Conservation (phyloP, 2,888 invertebrate genomes). For the Pseudanteris insignis region DNA sequence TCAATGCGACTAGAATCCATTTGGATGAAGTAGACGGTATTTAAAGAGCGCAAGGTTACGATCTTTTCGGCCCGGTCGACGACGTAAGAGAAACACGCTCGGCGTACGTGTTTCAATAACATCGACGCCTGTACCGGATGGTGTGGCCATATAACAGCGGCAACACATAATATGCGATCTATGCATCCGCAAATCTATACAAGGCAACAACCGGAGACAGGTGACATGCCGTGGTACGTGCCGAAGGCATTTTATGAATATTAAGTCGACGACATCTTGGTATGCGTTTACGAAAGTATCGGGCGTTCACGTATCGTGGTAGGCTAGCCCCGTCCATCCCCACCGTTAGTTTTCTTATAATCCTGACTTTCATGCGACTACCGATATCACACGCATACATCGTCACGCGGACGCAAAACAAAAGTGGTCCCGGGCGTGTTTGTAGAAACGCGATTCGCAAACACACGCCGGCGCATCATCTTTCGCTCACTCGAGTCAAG, state of each 20-base stretch:
- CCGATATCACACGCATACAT: too few species aligned
- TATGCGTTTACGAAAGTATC: conserved; percentile 47
- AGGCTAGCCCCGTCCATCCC: too few species aligned
- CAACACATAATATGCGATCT: conserved; percentile 41
- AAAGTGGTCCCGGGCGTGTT: too few species aligned
- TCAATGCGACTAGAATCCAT: too few species aligned
- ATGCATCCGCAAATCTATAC: conserved; percentile 51
- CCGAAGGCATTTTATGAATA: conserved; percentile 47
- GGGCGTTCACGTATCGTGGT: conserved; percentile 19
- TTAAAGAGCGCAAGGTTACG: too few species aligned
- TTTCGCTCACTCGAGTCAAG: too few species aligned
- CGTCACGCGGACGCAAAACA: too few species aligned
- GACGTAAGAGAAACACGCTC: conserved; percentile 10
- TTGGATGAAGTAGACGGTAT: too few species aligned
- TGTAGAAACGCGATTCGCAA: conserved; percentile 13
- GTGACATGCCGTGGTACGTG: conserved; percentile 38
- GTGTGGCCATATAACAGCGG: conserved; percentile 27
- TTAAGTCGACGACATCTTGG: conserved; percentile 48
- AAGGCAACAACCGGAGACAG: conserved; percentile 47
- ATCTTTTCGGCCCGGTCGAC: conserved; percentile 20
- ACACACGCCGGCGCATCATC: too few species aligned
- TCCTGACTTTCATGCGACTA: conserved; percentile 11
- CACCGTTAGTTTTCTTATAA: too few species aligned
- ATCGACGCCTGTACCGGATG: conserved; percentile 29
- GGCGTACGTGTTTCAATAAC: conserved; percentile 21